Conservation (phyloP, 2,113 vertebrate genomes). For the Scomber colias region DNA sequence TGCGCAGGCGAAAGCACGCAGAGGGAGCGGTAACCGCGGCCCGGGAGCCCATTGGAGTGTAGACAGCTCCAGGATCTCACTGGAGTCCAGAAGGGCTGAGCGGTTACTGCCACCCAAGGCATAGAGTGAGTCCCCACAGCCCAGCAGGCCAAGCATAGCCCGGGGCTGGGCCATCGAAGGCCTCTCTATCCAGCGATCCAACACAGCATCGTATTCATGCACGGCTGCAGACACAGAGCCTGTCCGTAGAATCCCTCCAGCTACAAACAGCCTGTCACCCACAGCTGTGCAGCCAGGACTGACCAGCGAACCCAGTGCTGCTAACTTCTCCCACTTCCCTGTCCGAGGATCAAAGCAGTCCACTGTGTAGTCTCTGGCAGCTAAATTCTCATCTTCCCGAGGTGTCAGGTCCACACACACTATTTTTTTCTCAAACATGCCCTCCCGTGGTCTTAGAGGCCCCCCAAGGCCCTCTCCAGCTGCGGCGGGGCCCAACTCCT, state of each 20-base stretch:
- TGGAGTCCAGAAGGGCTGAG: slow-evolving; percentile 80
- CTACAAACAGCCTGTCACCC: slow-evolving; percentile 85
- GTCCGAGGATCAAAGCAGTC: slow-evolving; percentile 88
- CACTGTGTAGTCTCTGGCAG: slow-evolving; percentile 80
- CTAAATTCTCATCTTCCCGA: slow-evolving; percentile 81
- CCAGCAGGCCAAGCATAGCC: slow-evolving; percentile 86
- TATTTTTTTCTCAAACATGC: slow-evolving; percentile 90
- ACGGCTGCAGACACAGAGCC: slow-evolving; percentile 84
- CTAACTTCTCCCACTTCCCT: slow-evolving; percentile 88
- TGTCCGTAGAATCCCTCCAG: slow-evolving; percentile 84
- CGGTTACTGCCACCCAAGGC: slow-evolving; percentile 87
- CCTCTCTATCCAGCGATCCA: slow-evolving; percentile 84
- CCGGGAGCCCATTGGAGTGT: slow-evolving; percentile 64
- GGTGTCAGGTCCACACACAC: slow-evolving; percentile 87
- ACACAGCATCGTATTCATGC: slow-evolving; percentile 86
- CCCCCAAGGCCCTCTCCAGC: slow-evolving; percentile 81
- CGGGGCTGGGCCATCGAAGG: slow-evolving; percentile 83
- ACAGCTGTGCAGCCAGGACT: slow-evolving; percentile 86
- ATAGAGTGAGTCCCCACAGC: slow-evolving; percentile 83
- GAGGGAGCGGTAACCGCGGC: slow-evolving; percentile 66
- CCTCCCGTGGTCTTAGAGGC: slow-evolving; percentile 84
- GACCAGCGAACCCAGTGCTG: slow-evolving; percentile 84
- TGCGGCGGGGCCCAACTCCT: slow-evolving; percentile 82
- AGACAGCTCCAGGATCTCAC: slow-evolving; percentile 78
- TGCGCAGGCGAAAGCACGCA: slow-evolving; percentile 83